A percentile compares a stretch with the other conserved stretches of the same genome.
Evolutionary conservation across 1,140 invertebrate species (phyloP).

Genomic region (Phthorimaea operculella): DNA sequence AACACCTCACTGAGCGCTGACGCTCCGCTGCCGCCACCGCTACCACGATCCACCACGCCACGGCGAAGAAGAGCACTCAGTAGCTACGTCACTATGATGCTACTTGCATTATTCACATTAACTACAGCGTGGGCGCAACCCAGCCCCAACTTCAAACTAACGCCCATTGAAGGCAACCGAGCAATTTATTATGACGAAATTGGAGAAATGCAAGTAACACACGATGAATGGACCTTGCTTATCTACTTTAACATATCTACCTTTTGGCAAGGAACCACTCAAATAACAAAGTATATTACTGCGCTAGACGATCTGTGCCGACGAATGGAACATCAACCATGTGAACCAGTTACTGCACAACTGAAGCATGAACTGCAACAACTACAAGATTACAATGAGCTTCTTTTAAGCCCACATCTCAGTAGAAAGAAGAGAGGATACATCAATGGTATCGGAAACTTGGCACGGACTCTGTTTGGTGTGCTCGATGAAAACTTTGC

Average conservation of each 20-base stretch:
- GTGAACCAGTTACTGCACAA: background rate
- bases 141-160: background rate
- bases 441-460: constrained; percentile 5
- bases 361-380: constrained; percentile 5
- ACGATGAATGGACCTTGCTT: constrained; percentile 3
- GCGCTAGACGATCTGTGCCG: background rate
- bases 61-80: background rate
- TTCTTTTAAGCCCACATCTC: background rate
- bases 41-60: background rate
- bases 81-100: background rate
- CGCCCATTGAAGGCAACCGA: background rate
- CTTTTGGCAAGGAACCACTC: background rate
- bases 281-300: background rate
- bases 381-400: background rate
- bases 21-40: too few relatives aligned
- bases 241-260: constrained; percentile 3
- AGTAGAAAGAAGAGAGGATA: background rate
- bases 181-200: constrained; percentile 6
- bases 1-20: background rate
- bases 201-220: background rate
- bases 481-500: constrained; percentile 5
- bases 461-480: constrained; percentile 3
- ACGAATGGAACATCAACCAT: background rate
- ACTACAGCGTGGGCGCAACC: background rate
- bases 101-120: background rate